Evolutionary conservation across 2,113 vertebrate species (phyloP), one percentile per base, ranked within the genome.

Genomic region (Australoheros scitulus): DNA sequence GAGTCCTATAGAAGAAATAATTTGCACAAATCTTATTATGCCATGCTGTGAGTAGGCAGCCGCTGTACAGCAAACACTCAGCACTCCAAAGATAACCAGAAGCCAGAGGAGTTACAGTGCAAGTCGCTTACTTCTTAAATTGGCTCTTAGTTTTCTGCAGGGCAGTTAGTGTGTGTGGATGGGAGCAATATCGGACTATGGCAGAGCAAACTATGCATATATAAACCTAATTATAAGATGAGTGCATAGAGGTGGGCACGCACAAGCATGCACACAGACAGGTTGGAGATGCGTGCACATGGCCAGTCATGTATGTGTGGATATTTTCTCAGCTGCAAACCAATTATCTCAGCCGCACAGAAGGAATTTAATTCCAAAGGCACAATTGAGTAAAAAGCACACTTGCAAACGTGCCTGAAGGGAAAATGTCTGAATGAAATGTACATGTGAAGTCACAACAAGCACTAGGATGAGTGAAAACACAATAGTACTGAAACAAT

Each of bases 11-110:
- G 18, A 79, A 75, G 65, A 85, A 72, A 76, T 79, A 65, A 81
- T 85, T 89, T 84, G 79, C 86, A 79, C 80, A 86, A 90, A 92
- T 86, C 87, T 87, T 81, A 89, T 91, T 90, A 91, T 43, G 64
- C 24, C 18, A 18, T 34, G 77, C 58, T 57, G 83, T 13, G 84
- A 91, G 90, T 72, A 87, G 86, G 90, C 78, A 88, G 89, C 81
- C 24, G 72, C 88, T 85, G 47, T 72, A 72, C 59, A 56, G 90
- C 63, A 84, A 91, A 91, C 88, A 85, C 79, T 78, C 78, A 58
- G 78, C 68, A 34, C 89, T 86, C 82, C 83, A 43, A 81, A 89
- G 90, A 90, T 89, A 92, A 90, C 86, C 84, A 85, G 84, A 24
- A 50, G 68, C 87, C 57, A 75, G 76, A 83, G 58, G 80, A 85